Evolutionary conservation across 2,797 vertebrate species (phyloP).

Genomic region (Artibeus lituratus): DNA sequence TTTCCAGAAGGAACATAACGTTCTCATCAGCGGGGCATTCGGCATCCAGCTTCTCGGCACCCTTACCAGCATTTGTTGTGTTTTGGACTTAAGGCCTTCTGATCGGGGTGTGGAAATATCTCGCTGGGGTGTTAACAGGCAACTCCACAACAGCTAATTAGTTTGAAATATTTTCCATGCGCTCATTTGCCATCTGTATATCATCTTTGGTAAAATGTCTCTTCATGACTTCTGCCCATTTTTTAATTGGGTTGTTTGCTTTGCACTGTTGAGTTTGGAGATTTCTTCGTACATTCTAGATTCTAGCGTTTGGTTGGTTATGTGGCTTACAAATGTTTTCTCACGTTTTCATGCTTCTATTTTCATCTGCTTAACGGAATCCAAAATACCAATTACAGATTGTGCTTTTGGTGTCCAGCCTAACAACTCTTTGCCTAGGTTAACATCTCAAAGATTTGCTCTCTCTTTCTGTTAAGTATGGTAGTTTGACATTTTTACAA

Average conservation of each 20-base stretch:
- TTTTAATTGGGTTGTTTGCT: not conserved
- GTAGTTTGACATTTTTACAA: not conserved
- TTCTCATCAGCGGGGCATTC: not conserved
- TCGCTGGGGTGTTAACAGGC: not conserved
- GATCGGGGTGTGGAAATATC: not conserved
- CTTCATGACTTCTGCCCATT: not conserved
- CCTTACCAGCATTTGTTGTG: not conserved
- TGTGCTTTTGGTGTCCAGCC: not conserved
- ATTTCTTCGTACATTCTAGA: not conserved
- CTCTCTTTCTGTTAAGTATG: not conserved
- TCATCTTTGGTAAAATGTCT: not conserved
- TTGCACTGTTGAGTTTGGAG: not conserved
- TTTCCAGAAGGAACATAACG: not conserved
- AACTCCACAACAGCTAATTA: not conserved
- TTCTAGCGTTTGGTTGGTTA: not conserved
- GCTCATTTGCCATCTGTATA: not conserved
- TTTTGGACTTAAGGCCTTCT: not conserved
- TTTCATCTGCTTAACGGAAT: not conserved
- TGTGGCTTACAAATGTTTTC: not conserved
- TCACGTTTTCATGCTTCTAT: not conserved
- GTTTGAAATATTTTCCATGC: not conserved
- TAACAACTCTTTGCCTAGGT: not conserved
- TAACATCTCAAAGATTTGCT: not conserved
- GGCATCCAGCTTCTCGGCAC: not conserved
- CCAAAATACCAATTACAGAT: not conserved